Evolutionary conservation across 1,140 invertebrate genomes (phyloP), one percentile per base, ranked within the genome.

Genomic region (Nebria ingens): DNA sequence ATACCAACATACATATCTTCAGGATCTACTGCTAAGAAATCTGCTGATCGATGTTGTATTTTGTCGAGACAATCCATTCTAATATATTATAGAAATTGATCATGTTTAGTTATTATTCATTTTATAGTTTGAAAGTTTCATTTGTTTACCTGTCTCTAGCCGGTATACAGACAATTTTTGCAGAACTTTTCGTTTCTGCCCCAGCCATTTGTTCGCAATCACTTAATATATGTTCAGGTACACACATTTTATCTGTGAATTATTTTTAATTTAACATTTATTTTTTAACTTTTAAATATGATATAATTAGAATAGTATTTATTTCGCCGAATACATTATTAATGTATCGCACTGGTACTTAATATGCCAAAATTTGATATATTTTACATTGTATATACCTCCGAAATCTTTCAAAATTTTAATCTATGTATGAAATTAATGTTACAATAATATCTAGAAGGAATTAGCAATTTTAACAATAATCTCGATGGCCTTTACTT

Each of bases 1-100:
- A 79, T 83, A 11, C 86, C 89, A 2, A 91, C 77, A 66, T 90
- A 93, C 78, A 91, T 83, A 61, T 88, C 85, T 64, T 91, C 88
- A 1, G 89, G 86, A 64, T 93, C 89, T 1, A 87, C 79, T 12
- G 85, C 83, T 15, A 85, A 80, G 20, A 92, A 77, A 68, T 93
- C 90, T 0, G 89, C 89, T 61, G 86, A 76, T 38, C 83, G 78
- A 60, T 81, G 75, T 45, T 84, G 79, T 20, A 93, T 82, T 65
- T 79, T 78, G 19, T 80, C 73, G 59, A 92, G 77, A 63, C 90
- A 93, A 29, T 87, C 84, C 55, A 84, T 70, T 50, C 83, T 84
- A 60, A 38, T 19, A 1, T 15, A 52, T 29, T 50, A 23, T 53
- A 13, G 13, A 21, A 57, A 57, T 22, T 56, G 19, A 57, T 15